Base-by-base conservation (phyloP, 2,113 vertebrate species). In the Notiomystis cincta region DNA sequence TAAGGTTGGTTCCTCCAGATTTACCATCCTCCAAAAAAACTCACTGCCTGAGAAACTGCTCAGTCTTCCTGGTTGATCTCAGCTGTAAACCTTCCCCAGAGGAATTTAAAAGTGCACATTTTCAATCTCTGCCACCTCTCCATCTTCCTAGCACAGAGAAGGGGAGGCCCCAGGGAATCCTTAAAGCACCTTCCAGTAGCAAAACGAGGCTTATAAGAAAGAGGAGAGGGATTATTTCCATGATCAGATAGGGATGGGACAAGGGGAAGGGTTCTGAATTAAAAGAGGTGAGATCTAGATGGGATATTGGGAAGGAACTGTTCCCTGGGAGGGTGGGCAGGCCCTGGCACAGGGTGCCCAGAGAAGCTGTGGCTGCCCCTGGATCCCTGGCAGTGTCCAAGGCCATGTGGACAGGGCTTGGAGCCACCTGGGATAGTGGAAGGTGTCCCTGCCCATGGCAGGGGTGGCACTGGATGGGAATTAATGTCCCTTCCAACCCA, bases 401-500 rank as follows among this genome's bases (percentile, higher is more conserved):
- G 56, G 47, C 64, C 64, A 54, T 64, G 64, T 78, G 84, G 45
- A 60, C 35, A 6, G 44, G 37, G 53, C 33, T 77, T 13, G 54
- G 75, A 79, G 56, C 30, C 30, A 6, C n/a, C 42, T 71, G 75
- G 66, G 40, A 24, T 0, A 21, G n/a, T 40, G 40, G 40, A 0
- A 88, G 42, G 20, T 47, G 56, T 69, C 40, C 48, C 40, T 79
- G 19, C 3, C 30, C 45, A 20, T 10, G 38, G 38, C 15, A 58
- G 27, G 42, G 14, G 31, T 14, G 20, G 40, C 0, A n/a, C 0
- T 28, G 30, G 64, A 3, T 62, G 47, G 13, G 23, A 0, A n/a
- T 87, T 35, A 1, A 35, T 0, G 4, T 22, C 35, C 16, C 17
- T 79, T 40, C 42, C 21, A 5, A 28, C 12, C 12, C 67, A 65